Evolutionary conservation across 2,797 vertebrate genomes (phyloP).

Genomic region (Pangasius sanitwongsei): DNA sequence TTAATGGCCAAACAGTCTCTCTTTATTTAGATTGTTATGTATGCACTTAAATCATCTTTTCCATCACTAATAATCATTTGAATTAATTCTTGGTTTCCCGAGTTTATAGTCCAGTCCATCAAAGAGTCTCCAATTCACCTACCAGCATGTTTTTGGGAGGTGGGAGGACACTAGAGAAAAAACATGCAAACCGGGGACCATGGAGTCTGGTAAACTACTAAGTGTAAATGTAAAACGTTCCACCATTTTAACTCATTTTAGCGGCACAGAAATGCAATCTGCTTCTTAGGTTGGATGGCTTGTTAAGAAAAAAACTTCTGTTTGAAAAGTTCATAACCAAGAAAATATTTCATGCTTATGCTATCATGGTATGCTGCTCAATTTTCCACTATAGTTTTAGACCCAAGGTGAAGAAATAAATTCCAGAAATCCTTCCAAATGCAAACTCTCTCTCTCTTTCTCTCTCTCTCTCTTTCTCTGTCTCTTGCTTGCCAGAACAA

Average conservation of each 20-base stretch:
- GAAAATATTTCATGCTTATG: not conserved
- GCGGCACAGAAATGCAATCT: too few species aligned
- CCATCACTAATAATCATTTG: not conserved
- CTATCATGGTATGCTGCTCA: not conserved
- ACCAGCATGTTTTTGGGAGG: not conserved
- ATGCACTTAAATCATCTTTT: not conserved
- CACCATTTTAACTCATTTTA: not conserved
- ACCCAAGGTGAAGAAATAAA: constrained; percentile 7
- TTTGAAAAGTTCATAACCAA: not conserved
- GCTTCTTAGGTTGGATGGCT: too few species aligned
- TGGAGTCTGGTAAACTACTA: not conserved
- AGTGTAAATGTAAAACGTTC: not conserved
- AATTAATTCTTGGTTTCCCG: not conserved
- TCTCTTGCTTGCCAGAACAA: not conserved
- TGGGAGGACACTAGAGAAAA: not conserved
- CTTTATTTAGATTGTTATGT: not conserved
- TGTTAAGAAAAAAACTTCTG: too few species aligned
- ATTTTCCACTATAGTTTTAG: constrained; percentile 9
- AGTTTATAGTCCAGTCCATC: not conserved
- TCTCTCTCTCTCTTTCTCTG: not conserved
- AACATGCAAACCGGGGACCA: not conserved
- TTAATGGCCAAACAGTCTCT: not conserved
- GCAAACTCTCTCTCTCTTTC: not conserved
- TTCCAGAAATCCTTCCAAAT: constrained; percentile 14
- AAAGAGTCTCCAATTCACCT: not conserved